phyloP scores from a whole-genome alignment of 2,113 vertebrate species.

The Salvelinus alpinus region DNA sequence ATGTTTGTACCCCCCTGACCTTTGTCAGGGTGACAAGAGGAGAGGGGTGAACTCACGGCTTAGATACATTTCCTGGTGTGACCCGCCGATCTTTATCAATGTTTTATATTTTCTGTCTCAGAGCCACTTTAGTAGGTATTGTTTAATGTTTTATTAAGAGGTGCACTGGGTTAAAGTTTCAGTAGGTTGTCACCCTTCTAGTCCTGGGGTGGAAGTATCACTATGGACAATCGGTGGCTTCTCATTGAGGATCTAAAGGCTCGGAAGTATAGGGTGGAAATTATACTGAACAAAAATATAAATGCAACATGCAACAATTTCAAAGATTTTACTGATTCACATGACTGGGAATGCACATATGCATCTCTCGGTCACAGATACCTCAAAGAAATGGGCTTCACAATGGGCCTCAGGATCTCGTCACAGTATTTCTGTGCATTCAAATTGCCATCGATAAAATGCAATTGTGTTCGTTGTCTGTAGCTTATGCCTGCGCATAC shows the following conservation, averaged over 20 bases:
- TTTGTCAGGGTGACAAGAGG: constrained; percentile 60
- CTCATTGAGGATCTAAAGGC: constrained; percentile 51
- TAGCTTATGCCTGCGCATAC: too few species aligned
- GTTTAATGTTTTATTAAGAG: constrained; percentile 79
- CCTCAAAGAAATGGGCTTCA: too few species aligned
- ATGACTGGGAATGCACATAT: too few species aligned
- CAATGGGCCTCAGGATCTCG: too few species aligned
- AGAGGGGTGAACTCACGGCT: constrained; percentile 66
- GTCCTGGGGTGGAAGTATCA: constrained; percentile 60
- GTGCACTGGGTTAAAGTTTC: constrained; percentile 72
- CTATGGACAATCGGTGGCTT: constrained; percentile 43
- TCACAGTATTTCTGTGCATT: too few species aligned
- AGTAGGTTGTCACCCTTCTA: constrained; percentile 42
- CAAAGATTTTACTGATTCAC: too few species aligned
- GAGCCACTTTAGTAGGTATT: constrained; percentile 69
- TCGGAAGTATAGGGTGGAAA: constrained; percentile 18
- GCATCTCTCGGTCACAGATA: too few species aligned
- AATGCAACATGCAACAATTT: too few species aligned
- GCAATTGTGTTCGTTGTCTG: too few species aligned
- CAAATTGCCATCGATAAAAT: too few species aligned
- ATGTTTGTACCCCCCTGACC: constrained; percentile 55
- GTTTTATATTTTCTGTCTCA: constrained; percentile 69
- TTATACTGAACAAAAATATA: neutral
- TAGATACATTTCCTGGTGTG: constrained; percentile 69
- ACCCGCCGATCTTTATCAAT: constrained; percentile 66